Conservation (phyloP, 2,113 vertebrate species). For the Machaerirhynchus nigripectus region DNA sequence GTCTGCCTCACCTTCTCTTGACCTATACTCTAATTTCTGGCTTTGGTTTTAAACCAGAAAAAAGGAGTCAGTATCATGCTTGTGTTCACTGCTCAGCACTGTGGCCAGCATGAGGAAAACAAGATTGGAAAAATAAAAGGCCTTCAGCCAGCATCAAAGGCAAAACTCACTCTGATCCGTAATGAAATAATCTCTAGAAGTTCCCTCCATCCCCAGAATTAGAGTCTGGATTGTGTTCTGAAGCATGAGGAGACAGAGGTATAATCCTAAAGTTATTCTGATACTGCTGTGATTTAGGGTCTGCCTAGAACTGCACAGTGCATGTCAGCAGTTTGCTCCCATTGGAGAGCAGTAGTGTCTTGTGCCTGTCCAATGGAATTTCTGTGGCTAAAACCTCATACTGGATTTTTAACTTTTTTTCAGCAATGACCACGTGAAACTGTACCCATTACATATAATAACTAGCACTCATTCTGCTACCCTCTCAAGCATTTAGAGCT, state of each 20-base stretch:
- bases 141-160: neutral
- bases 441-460: neutral
- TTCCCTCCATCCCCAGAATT: neutral
- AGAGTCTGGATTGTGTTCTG: neutral
- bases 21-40: neutral
- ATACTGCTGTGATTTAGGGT: neutral
- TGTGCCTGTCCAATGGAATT: neutral
- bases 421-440: neutral
- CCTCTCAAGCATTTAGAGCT: neutral
- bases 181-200: neutral
- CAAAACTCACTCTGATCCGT: neutral
- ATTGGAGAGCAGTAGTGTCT: neutral
- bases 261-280: neutral
- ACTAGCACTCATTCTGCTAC: neutral
- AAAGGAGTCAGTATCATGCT: neutral
- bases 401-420: neutral
- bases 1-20: neutral
- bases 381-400: neutral
- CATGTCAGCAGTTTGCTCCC: neutral
- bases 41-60: neutral
- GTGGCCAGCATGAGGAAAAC: neutral
- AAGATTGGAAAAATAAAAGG: rapidly evolving
- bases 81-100: neutral
- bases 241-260: neutral
- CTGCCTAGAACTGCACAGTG: neutral